A percentile compares a stretch with the other conserved stretches of the same genome.
These are phyloP conservation scores for Holotrichia oblita DNA, from an alignment of 1,140 invertebrate species.

Conservation along the genomic window DNA sequence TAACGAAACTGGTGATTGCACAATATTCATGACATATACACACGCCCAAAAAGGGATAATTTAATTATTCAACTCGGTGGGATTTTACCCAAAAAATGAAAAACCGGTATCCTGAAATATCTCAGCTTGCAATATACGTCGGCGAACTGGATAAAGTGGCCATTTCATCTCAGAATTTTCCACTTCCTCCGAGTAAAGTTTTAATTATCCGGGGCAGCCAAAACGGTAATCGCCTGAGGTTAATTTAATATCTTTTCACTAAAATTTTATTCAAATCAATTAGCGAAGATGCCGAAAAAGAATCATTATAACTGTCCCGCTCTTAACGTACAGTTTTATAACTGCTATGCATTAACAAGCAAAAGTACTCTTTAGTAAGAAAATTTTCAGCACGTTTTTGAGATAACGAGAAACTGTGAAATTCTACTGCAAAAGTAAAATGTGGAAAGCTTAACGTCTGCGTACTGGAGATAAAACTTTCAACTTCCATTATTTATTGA, in stretches of 20 bases:
- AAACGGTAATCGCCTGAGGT: constrained; percentile 29
- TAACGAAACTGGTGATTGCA: too few relatives aligned
- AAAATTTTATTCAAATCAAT: constrained; percentile 35
- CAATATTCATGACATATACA: too few relatives aligned
- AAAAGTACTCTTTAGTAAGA: neutral
- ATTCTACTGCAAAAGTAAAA: constrained; percentile 12
- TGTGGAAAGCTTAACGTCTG: neutral
- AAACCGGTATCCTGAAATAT: neutral
- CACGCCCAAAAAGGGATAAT: too few relatives aligned
- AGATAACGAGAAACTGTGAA: constrained; percentile 29
- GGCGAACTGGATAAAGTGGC: neutral
- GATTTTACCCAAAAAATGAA: neutral
- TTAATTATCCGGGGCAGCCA: constrained; percentile 27
- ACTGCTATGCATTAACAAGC: constrained; percentile 19
- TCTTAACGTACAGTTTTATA: constrained; percentile 27
- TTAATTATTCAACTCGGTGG: too few relatives aligned
- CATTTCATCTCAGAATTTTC: constrained; percentile 12
- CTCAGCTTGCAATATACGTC: neutral
- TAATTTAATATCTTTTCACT: constrained; percentile 31
- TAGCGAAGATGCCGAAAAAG: constrained; percentile 15
- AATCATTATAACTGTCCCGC: neutral
- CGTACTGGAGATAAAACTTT: neutral
- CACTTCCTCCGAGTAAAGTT: constrained; percentile 18
- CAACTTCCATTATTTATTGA: too few relatives aligned
- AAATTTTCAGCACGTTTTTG: constrained; percentile 25